Evolutionary conservation across 2,888 invertebrate species (phyloP).

Genomic region (Eutolmus rufibarbis): DNA sequence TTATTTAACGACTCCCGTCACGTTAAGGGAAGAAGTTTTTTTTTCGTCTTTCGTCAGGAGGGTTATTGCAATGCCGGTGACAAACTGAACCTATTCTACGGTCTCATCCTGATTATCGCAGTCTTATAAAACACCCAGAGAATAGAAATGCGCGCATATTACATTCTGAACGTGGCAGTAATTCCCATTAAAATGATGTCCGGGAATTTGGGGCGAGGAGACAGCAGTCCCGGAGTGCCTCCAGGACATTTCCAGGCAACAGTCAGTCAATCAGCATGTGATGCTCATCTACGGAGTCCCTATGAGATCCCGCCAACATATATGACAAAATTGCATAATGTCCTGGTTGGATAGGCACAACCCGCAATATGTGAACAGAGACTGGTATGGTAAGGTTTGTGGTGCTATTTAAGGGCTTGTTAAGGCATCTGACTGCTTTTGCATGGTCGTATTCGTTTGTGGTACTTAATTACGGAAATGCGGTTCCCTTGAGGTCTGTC

Average conservation of each 20-base stretch:
- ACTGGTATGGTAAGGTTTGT: not conserved
- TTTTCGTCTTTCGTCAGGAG: not conserved
- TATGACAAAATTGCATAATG: not conserved
- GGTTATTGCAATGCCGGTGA: not conserved
- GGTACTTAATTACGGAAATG: not conserved
- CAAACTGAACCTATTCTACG: not conserved
- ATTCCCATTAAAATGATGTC: not conserved
- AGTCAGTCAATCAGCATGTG: not conserved
- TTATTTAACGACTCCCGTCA: not conserved
- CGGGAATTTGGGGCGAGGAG: not conserved
- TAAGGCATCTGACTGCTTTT: not conserved
- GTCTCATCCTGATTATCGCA: not conserved
- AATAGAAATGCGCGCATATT: not conserved
- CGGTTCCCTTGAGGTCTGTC: not conserved
- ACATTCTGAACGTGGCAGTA: not conserved
- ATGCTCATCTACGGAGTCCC: not conserved
- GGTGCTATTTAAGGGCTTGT: not conserved
- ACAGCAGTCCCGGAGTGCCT: not conserved
- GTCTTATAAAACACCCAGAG: not conserved
- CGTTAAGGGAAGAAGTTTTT: not conserved
- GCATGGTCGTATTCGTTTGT: not conserved
- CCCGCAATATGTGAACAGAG: not conserved
- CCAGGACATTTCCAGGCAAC: not conserved
- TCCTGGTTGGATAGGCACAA: not conserved
- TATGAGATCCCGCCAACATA: not conserved